Percentiles rank a stretch among this genome's conserved stretches.
phyloP scores from a whole-genome alignment of 2,888 invertebrate species.

The Drosophila sordidula region DNA sequence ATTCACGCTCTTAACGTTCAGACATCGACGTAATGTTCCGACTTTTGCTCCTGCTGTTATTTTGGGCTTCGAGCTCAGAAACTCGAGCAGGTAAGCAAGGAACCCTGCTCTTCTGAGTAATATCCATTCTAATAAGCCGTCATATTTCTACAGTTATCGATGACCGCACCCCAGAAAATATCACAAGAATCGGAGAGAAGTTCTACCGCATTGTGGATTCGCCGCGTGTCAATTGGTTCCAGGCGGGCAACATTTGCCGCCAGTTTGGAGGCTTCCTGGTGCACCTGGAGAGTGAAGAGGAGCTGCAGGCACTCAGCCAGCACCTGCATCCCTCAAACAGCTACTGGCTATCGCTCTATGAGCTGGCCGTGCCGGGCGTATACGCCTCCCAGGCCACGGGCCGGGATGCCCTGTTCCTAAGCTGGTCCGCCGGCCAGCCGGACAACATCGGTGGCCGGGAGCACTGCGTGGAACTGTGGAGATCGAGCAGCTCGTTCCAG shows the following conservation, averaged over 20 bases:
- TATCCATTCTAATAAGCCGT: too few relatives aligned
- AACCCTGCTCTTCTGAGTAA: neutral
- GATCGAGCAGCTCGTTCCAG: slow-evolving; percentile 15
- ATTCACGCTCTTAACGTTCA: neutral
- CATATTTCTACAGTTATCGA: neutral
- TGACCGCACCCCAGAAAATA: neutral
- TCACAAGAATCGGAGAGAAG: slow-evolving; percentile 1
- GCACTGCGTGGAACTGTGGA: slow-evolving; percentile 45
- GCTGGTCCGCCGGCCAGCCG: slow-evolving; percentile 63
- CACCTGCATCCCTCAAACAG: slow-evolving; percentile 17
- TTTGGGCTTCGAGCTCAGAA: neutral
- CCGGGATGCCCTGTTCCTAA: neutral
- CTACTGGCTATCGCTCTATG: slow-evolving; percentile 26
- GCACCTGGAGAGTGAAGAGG: slow-evolving; percentile 5
- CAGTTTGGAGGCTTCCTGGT: slow-evolving; percentile 15
- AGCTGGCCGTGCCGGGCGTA: slow-evolving; percentile 10
- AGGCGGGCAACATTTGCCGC: slow-evolving; percentile 13
- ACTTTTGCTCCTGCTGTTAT: neutral
- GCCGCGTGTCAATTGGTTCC: slow-evolving; percentile 18
- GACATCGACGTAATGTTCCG: neutral
- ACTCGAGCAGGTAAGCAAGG: neutral
- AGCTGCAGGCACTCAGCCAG: slow-evolving; percentile 6
- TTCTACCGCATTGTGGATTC: slow-evolving; percentile 15
- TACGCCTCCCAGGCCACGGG: slow-evolving; percentile 21
- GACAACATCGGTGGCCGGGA: slow-evolving; percentile 55